Evolutionary conservation across 2,797 vertebrate genomes (phyloP).

Genomic region (Eremophila alpestris): DNA sequence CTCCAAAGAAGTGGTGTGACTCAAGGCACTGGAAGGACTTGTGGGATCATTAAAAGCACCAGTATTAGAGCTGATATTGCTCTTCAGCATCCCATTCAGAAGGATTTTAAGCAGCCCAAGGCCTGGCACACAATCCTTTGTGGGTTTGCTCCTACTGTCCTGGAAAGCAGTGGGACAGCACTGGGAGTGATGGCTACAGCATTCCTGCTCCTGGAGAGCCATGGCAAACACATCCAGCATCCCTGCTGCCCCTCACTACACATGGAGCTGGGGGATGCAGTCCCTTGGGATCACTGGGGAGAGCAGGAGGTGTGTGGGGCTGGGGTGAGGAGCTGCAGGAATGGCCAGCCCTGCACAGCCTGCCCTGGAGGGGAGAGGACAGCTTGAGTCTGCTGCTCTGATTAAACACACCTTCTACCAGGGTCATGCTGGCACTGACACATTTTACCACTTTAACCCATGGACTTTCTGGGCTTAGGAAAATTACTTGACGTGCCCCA

Average conservation of each 20-base stretch:
- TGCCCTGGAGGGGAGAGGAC: neutral
- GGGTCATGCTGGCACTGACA: neutral
- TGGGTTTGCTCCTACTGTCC: neutral
- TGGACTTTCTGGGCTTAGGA: neutral
- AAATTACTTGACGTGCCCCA: neutral
- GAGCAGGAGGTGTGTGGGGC: neutral
- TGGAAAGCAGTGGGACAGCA: neutral
- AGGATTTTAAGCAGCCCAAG: neutral
- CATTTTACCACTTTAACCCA: neutral
- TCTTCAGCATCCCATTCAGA: neutral
- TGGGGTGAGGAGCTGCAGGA: neutral
- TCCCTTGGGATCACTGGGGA: accelerated
- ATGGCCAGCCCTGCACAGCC: neutral
- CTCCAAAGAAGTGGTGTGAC: neutral
- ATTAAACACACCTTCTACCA: neutral
- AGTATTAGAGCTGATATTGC: neutral
- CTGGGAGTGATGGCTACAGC: neutral
- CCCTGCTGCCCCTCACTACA: neutral
- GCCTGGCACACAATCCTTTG: neutral
- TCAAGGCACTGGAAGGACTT: neutral
- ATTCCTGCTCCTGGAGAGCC: neutral
- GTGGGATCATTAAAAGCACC: neutral
- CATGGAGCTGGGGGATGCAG: neutral
- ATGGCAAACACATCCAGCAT: accelerated
- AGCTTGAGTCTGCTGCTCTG: neutral